Base-by-base conservation (phyloP, 2,113 vertebrate genomes). In the Ochotona curzoniae region DNA sequence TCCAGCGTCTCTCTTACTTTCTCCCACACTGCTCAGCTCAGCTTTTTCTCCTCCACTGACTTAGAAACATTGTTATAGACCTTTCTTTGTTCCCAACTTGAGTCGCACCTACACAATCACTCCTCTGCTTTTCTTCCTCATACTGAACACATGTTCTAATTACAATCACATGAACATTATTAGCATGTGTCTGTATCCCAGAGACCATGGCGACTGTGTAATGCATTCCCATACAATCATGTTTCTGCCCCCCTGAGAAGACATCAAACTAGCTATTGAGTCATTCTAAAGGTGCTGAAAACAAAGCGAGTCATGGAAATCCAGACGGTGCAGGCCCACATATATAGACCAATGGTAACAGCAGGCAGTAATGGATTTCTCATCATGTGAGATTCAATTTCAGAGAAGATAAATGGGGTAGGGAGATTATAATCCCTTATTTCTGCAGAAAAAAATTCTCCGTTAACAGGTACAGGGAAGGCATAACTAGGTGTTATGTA, bases 181-280 rank as follows among this genome's bases (percentile, higher is more conserved):
- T 89, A 82, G 71, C 57, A 21, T 35, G 18, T 82, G 49, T 32
- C 87, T 75, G 30, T 30, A 13, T 20, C n/a, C 85, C 78, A 87
- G 10, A 75, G 74, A 74, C 76, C 35, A 85, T 1, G 20, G 32
- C n/a, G 57, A 54, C 76, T 11, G 26, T 49, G 61, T 73, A 91
- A 28, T n/a, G 83, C 87, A 74, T 84, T 70, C n/a, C 49, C 66
- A 63, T 32, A 82, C 21, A 18, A 25, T 8, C 38, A 3, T 49
- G 57, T 82, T 25, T 47, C 44, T 79, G 66, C 47, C 51, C 74
- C 90, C 17, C 79, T 38, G 57, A 88, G 90, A 95, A 90, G 47
- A 86, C 51, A 80, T 69, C 23, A n/a, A 78, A 26, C 63, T 23
- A 32, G 18, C 26, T 11, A 18, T 5, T 47, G 12, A 14, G 28